Evolutionary conservation across 2,888 invertebrate genomes (phyloP), one percentile per base, ranked within the genome.

Genomic region (Noctua fimbriata): DNA sequence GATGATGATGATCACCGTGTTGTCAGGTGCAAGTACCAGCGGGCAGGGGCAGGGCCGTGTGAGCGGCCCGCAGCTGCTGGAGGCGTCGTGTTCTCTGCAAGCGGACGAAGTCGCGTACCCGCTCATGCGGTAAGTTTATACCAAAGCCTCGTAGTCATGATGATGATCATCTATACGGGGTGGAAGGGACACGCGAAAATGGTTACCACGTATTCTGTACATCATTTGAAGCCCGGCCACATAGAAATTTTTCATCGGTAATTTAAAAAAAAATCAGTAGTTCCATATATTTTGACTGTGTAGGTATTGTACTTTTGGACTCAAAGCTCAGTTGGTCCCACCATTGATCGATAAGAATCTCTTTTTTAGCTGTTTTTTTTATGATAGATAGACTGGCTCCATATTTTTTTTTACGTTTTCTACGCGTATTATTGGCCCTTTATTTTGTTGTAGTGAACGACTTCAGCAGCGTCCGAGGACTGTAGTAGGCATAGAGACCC

Each of bases 371-470:
- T 55, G 24, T 24, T 55, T 55, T 55, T 24, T 52, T 52, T 52
- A 9, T 6, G 1, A 52, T 52, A 2, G 52, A 21, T 52, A 18
- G 52, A 52, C 52, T 21, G 21, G 9, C 52, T 55, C 24, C 52
- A 1, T 24, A 55, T 52, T 12, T n/a, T 24, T n/a, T n/a, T 55
- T 55, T 9, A 9, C 24, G 32, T 32, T 63, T 32, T 32, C 21
- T 21, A 55, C 3, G 58, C 4, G n/a, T 58, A 21, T 36, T 36
- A 12, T 65, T 36, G 10, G 10, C 1, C 65, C 66, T 24, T 14
- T 41, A n/a, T 44, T 55, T 60, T 36, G 21, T 81, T 67, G 14
- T 74, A 88, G 89, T 21, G 84, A 88, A 73, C 84, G 72, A 12
- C 47, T 47, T 3, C 75, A 75, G 7, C 78, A 73, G 28, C 76